A percentile compares a stretch with the other conserved stretches of the same genome.
These are phyloP conservation scores for Orbicella faveolata DNA, from an alignment of 64 coral and sea anemone genomes.

Conservation along the genomic window DNA sequence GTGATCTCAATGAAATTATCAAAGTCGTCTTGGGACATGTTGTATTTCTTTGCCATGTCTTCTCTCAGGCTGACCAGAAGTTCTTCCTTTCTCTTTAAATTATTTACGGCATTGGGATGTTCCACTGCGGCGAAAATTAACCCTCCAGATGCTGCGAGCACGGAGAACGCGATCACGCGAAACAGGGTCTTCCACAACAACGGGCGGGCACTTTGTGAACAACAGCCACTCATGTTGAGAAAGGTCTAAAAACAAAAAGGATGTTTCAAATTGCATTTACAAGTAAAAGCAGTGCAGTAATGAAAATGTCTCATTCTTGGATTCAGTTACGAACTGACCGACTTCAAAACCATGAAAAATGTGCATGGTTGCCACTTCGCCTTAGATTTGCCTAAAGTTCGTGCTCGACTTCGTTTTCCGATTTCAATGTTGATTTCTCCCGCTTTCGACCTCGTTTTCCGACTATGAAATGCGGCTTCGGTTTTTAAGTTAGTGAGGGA, in stretches of 20 bases:
- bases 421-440: too few species aligned
- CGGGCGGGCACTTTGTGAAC: not conserved
- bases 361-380: too few species aligned
- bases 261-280: not conserved
- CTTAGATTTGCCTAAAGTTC: too few species aligned
- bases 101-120: not conserved
- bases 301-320: too few species aligned
- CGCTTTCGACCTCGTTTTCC: too few species aligned
- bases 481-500: too few species aligned
- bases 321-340: too few species aligned
- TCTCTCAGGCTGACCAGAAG: not conserved
- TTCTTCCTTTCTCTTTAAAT: not conserved
- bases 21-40: not conserved
- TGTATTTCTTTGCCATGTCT: conserved; percentile 7
- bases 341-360: too few species aligned
- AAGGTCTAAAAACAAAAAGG: not conserved
- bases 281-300: too few species aligned
- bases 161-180: not conserved
- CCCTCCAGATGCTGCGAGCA: not conserved
- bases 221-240: not conserved
- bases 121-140: conserved; percentile 1
- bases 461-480: too few species aligned
- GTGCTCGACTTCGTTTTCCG: too few species aligned
- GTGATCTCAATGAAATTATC: not conserved
- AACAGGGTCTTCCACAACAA: not conserved